Conservation (phyloP, 2,888 invertebrate species). For the Phortica magna region DNA sequence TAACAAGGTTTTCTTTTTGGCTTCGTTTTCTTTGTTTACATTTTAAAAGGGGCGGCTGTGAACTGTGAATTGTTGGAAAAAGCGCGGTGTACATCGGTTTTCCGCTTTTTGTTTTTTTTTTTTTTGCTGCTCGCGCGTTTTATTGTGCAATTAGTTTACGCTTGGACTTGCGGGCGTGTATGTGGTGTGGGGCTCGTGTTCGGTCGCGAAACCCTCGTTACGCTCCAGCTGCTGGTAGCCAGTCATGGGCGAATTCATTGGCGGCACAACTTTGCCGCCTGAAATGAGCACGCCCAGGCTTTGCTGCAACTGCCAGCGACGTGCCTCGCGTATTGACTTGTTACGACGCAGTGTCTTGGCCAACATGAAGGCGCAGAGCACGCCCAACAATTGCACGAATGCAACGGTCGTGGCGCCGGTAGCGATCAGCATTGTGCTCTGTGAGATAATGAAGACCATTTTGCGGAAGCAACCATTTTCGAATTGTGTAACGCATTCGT, state of each 20-base stretch:
- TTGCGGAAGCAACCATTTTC: slow-evolving; percentile 82
- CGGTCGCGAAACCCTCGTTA: slow-evolving; percentile 58
- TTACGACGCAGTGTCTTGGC: slow-evolving; percentile 90
- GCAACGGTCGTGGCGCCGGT: slow-evolving; percentile 89
- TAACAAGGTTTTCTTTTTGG: not conserved
- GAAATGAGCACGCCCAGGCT: slow-evolving; percentile 75
- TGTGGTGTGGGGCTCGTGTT: slow-evolving; percentile 67
- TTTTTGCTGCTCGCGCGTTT: not conserved
- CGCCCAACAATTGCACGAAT: slow-evolving; percentile 90
- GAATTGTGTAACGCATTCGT: slow-evolving; percentile 67
- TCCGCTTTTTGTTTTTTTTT: not conserved
- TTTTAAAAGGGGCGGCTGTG: not conserved
- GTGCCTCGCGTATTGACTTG: slow-evolving; percentile 85
- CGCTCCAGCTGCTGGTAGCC: slow-evolving; percentile 76
- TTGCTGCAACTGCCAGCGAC: slow-evolving; percentile 82
- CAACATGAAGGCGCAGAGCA: slow-evolving; percentile 92
- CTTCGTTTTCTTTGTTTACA: not conserved
- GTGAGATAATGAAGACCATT: slow-evolving; percentile 82
- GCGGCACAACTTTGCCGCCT: slow-evolving; percentile 69
- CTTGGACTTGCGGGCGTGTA: slow-evolving; percentile 76
- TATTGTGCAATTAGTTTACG: slow-evolving; percentile 65
- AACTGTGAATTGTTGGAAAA: not conserved
- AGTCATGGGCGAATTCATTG: slow-evolving; percentile 67
- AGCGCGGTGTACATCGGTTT: not conserved
- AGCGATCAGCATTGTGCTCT: slow-evolving; percentile 85